These are phyloP conservation scores for Ahaetulla prasina DNA, from an alignment of 2,113 vertebrate genomes.

Conservation along the genomic window DNA sequence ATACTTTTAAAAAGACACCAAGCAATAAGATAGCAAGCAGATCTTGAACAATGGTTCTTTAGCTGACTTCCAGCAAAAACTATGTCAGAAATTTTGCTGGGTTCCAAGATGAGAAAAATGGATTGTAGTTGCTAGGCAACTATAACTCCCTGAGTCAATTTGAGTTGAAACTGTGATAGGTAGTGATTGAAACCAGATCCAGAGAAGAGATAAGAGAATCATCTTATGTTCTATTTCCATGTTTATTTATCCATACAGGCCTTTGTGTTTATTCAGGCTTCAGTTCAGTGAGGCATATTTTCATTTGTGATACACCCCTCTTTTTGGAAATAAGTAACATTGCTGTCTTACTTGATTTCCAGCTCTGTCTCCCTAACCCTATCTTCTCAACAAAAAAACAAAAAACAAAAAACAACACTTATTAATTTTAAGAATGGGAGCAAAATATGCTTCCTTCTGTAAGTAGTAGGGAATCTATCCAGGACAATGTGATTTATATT, in stretches of 20 bases:
- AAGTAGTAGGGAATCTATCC: background rate
- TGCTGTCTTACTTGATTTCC: no score
- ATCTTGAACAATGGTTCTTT: background rate
- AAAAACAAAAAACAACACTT: background rate
- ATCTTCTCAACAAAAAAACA: no score
- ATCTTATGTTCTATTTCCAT: background rate
- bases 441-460: background rate
- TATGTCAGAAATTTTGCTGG: background rate
- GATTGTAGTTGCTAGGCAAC: background rate
- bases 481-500: no score
- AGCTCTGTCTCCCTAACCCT: no score
- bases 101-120: background rate
- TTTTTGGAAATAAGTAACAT: background rate
- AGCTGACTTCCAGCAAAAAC: background rate
- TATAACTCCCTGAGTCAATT: background rate
- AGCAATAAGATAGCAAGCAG: background rate
- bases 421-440: background rate
- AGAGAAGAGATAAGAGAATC: background rate
- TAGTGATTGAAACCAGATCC: background rate
- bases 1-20: background rate
- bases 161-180: background rate
- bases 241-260: background rate
- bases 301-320: background rate
- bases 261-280: background rate
- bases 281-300: background rate